Evolutionary conservation across 2,888 invertebrate genomes (phyloP), one percentile per base, ranked within the genome.

Genomic region (Eurois occulta): DNA sequence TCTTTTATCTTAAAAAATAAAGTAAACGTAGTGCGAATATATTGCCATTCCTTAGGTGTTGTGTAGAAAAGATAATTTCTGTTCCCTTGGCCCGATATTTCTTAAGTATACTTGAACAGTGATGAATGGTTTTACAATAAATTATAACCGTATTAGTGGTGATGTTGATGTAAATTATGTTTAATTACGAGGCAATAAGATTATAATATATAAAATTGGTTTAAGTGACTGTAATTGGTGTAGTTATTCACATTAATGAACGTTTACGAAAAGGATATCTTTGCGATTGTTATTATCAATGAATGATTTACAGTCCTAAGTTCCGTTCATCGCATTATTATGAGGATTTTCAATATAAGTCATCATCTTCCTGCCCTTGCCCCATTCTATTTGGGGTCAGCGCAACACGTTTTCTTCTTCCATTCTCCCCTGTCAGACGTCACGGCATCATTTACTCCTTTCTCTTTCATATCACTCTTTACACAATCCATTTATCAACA

Each of bases 61-160:
- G 13, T 21, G 43, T 35, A 62, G 32, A 67, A 11, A 64, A 35
- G 38, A 65, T 72, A 78, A 71, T 77, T 0, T 38, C 58, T 46
- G 48, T 65, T 78, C 10, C 73, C 70, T 78, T 82, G 74, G 71
- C 69, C 65, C 65, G 68, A 75, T 83, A 75, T 72, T 75, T 72
- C 55, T 75, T 32, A 52, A 52, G 77, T 66, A 67, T 73, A 78
- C 83, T 67, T 82, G 24, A 62, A 83, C 65, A 78, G 32, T 46
- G 60, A 52, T 74, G 52, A 71, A 78, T 55, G 6, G 38, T 21
- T 60, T 32, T 28, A 64, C 35, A 64, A 71, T 78, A 28, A 69
- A 78, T 52, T 1, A 78, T 48, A 10, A 24, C 24, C 7, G 21
- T 24, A 8, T 48, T 24, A 24, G 21, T 48, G 8, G 48, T 48